A percentile compares a stretch with the other conserved stretches of the same genome.
Conservation (phyloP, 2,113 vertebrate species). For the Scomber japonicus region DNA sequence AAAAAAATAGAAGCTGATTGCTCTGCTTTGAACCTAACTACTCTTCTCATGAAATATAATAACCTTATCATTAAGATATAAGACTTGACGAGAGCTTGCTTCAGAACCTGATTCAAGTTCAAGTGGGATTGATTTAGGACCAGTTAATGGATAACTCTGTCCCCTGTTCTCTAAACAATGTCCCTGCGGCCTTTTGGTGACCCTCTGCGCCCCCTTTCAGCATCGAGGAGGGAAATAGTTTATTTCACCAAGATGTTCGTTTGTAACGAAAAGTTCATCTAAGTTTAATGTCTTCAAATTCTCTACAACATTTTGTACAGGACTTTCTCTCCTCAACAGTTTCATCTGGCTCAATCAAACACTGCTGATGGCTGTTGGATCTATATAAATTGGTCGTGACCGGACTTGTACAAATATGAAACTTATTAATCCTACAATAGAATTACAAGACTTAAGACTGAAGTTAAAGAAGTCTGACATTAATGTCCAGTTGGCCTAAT, state of each 20-base stretch:
- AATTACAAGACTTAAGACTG: neutral
- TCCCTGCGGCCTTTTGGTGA: conserved; percentile 74
- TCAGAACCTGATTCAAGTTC: conserved; percentile 56
- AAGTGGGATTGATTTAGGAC: conserved; percentile 30
- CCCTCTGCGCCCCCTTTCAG: conserved; percentile 54
- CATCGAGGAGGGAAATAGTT: conserved; percentile 24
- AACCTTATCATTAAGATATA: too few relatives aligned
- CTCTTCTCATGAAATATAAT: too few relatives aligned
- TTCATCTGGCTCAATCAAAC: conserved; percentile 15
- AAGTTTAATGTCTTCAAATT: conserved; percentile 17
- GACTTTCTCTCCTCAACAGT: neutral
- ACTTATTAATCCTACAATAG: neutral
- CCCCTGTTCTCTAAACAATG: conserved; percentile 72
- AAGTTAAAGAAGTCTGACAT: too few relatives aligned
- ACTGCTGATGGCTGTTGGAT: conserved; percentile 4
- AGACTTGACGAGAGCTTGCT: neutral
- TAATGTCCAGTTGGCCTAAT: neutral
- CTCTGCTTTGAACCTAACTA: too few relatives aligned
- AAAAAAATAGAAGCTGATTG: too few relatives aligned
- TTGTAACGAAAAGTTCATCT: neutral
- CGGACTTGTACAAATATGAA: neutral
- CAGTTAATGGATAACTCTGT: conserved; percentile 74
- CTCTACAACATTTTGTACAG: neutral
- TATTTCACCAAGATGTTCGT: conserved; percentile 41
- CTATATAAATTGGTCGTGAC: conserved; percentile 5